phyloP scores from a whole-genome alignment of 2,888 invertebrate species.

The Polietes domitor region DNA sequence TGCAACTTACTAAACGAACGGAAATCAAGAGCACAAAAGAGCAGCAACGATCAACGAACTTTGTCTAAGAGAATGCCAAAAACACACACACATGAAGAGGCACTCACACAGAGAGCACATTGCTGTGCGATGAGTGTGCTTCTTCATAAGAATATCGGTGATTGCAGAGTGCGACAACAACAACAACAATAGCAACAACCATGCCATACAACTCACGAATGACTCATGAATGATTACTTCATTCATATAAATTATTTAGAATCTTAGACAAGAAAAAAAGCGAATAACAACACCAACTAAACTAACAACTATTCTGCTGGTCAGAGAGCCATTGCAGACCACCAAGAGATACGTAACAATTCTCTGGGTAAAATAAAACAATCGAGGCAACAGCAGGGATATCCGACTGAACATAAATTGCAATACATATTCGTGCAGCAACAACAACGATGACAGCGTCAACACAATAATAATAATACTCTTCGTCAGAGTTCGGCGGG shows the following conservation, averaged over 20 bases:
- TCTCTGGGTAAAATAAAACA: neutral
- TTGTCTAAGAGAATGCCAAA: conserved; percentile 2
- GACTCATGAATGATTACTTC: conserved; percentile 61
- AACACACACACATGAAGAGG: conserved; percentile 22
- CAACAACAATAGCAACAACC: conserved; percentile 31
- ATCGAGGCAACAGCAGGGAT: neutral
- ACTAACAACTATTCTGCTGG: conserved; percentile 8
- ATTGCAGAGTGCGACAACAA: conserved; percentile 45
- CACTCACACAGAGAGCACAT: conserved; percentile 32
- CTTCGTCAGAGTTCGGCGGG: neutral
- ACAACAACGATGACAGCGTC: neutral
- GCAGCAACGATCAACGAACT: neutral
- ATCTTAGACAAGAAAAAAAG: conserved; percentile 29
- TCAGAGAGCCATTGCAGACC: neutral
- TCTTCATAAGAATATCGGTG: conserved; percentile 24
- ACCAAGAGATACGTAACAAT: neutral
- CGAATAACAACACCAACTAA: conserved; percentile 5
- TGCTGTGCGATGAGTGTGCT: conserved; percentile 29
- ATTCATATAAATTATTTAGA: conserved; percentile 53
- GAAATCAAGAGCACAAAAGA: conserved; percentile 4
- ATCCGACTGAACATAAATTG: neutral
- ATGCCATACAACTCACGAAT: conserved; percentile 34
- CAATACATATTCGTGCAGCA: neutral
- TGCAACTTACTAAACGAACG: neutral
- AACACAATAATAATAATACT: conserved; percentile 2